Evolutionary conservation across 2,888 invertebrate genomes (phyloP), one percentile per base, ranked within the genome.

Genomic region (Caenorhabditis sp.): DNA sequence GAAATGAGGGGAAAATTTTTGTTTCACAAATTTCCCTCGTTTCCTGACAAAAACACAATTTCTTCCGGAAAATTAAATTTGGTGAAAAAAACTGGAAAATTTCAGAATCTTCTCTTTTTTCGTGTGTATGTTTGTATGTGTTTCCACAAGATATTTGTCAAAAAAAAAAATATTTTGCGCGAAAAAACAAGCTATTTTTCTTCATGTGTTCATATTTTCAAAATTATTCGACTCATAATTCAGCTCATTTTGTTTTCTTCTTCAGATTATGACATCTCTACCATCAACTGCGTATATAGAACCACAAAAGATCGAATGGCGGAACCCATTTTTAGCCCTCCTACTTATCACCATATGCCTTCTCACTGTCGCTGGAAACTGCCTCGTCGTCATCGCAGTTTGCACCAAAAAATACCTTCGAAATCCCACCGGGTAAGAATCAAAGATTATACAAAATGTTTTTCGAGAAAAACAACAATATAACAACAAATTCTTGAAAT

Each of bases 331-430:
- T 0, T 74, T 90, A 36, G 93, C 94, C n/a, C 90, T 92, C 0
- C 91, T 96, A 58, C 90, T 97, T 17, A 91, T 94, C 21, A 90
- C 93, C 17, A 95, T 97, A 89, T 95, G 95, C 0, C 90, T 95
- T 69, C 93, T 94, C 10, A 97, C 97, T 0, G 94, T 97, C 0
- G 93, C 95, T 86, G 97, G 97, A 66, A 99, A 99, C 89, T 92
- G 93, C 87, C 91, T 97, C 61, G 97, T 97, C 17, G 95, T 97
- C 72, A 90, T 94, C 60, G 97, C 97, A 0, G 97, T 97, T 10
- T 92, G 93, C 38, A 91, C 95, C 23, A 97, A 97, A 88, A 91
- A 95, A 23, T 96, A 96, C 87, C 91, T 99, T 5, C 94, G 97
- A 88, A 96, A 96, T 12, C 95, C 97, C 10, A 97, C 97, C 8